phyloP scores from a whole-genome alignment of 2,113 vertebrate species.

The Oryzias celebensis region DNA sequence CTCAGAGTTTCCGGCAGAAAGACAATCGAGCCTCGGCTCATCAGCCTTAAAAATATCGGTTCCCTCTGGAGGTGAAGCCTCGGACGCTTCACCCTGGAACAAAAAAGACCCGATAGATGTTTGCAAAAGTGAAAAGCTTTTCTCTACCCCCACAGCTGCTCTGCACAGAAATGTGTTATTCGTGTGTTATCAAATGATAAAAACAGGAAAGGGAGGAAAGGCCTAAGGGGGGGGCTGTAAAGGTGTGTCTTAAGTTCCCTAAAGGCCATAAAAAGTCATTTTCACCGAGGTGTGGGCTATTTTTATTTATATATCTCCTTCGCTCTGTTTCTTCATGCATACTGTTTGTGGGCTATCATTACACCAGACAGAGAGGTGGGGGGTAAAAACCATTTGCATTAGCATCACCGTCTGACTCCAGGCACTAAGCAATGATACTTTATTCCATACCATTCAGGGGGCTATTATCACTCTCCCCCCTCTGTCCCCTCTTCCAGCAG shows the following conservation, averaged over 20 bases:
- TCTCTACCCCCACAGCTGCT: slow-evolving; percentile 20
- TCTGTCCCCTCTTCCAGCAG: slow-evolving; percentile 64
- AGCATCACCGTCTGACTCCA: slow-evolving; percentile 84
- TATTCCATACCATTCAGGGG: slow-evolving; percentile 83
- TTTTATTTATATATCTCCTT: slow-evolving; percentile 81
- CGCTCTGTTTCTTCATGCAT: slow-evolving; percentile 79
- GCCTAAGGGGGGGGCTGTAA: slow-evolving; percentile 41
- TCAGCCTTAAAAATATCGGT: too few relatives aligned
- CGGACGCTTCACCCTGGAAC: too few relatives aligned
- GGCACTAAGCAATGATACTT: slow-evolving; percentile 84
- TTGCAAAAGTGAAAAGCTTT: too few relatives aligned
- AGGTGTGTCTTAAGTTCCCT: slow-evolving; percentile 78
- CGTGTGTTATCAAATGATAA: slow-evolving; percentile 76
- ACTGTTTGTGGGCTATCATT: slow-evolving; percentile 82
- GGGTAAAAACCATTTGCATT: slow-evolving; percentile 83
- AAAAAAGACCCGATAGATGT: too few relatives aligned
- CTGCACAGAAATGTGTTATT: slow-evolving; percentile 69
- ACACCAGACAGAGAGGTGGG: slow-evolving; percentile 75
- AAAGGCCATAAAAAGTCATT: slow-evolving; percentile 81
- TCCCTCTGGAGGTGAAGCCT: too few relatives aligned
- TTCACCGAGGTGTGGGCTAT: slow-evolving; percentile 74
- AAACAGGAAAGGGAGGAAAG: slow-evolving; percentile 23
- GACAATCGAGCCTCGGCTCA: slow-evolving; percentile 44
- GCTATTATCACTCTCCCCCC: slow-evolving; percentile 81
- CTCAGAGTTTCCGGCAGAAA: slow-evolving; percentile 44